Evolutionary conservation across 2,888 invertebrate genomes (phyloP).

Genomic region (Alcis repandata): DNA sequence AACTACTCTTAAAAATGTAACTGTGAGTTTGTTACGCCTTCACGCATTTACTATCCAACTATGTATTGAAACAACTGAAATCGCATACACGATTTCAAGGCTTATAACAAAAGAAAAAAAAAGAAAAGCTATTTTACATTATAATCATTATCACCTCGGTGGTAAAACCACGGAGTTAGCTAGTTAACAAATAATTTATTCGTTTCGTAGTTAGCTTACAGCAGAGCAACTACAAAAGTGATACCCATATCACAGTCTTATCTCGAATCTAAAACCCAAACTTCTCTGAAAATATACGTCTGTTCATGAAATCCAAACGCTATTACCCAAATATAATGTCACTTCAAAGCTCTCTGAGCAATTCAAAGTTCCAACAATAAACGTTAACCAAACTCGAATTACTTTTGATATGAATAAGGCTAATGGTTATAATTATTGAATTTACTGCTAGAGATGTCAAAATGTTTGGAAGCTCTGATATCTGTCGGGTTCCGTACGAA

Average conservation of each 20-base stretch:
- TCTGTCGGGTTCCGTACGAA: slow-evolving; percentile 11
- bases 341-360: slow-evolving; percentile 34
- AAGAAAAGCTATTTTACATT: too few relatives aligned
- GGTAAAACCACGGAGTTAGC: too few relatives aligned
- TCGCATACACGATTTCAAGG: too few relatives aligned
- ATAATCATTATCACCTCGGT: too few relatives aligned
- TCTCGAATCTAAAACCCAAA: slow-evolving; percentile 4
- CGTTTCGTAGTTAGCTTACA: too few relatives aligned
- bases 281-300: slow-evolving; percentile 9
- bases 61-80: too few relatives aligned
- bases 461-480: slow-evolving; percentile 7
- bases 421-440: slow-evolving; percentile 24
- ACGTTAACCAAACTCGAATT: slow-evolving; percentile 37
- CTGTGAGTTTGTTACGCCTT: too few relatives aligned
- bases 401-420: slow-evolving; percentile 36
- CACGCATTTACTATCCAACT: too few relatives aligned
- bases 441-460: slow-evolving; percentile 22
- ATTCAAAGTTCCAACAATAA: slow-evolving; percentile 40
- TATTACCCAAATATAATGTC: slow-evolving; percentile 31
- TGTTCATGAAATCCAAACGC: slow-evolving; percentile 21
- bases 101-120: too few relatives aligned
- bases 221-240: too few relatives aligned
- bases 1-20: too few relatives aligned
- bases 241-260: slow-evolving; percentile 4
- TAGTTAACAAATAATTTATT: too few relatives aligned